A percentile compares a stretch with the other conserved stretches of the same genome.
Evolutionary conservation across 2,797 vertebrate species (phyloP).

Genomic region (Odontamblyopus rebecca): DNA sequence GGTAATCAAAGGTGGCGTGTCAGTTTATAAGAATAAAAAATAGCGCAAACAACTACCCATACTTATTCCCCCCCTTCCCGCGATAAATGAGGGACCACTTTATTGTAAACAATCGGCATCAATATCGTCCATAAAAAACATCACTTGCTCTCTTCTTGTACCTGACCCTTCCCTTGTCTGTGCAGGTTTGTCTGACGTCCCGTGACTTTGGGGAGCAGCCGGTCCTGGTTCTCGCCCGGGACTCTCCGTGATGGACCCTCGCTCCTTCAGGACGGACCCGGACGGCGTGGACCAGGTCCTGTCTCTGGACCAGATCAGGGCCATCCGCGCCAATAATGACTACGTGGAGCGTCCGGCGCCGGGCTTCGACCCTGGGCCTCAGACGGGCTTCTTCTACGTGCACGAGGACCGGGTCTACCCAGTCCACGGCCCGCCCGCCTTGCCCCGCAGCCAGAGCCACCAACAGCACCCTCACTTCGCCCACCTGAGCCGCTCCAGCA

Average conservation of each 20-base stretch:
- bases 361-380: conserved; percentile 68
- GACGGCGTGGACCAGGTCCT: conserved; percentile 87
- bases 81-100: too few relatives aligned
- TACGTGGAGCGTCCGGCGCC: conserved; percentile 90
- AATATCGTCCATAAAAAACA: too few relatives aligned
- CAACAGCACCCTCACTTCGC: conserved; percentile 79
- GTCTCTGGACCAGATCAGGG: conserved; percentile 92
- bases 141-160: not conserved
- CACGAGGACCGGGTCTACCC: conserved; percentile 77
- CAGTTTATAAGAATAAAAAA: too few relatives aligned
- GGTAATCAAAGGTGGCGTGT: too few relatives aligned
- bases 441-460: conserved; percentile 87
- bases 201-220: conserved; percentile 75
- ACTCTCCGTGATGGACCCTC: conserved; percentile 82
- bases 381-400: conserved; percentile 82
- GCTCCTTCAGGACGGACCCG: conserved; percentile 80
- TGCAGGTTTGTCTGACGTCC: conserved; percentile 81
- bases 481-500: conserved; percentile 93
- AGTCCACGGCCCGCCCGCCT: conserved; percentile 40
- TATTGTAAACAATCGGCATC: too few relatives aligned
- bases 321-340: conserved; percentile 93
- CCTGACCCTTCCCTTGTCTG: conserved; percentile 10
- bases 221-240: conserved; percentile 44
- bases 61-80: too few relatives aligned
- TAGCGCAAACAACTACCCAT: too few relatives aligned